These are phyloP conservation scores for Enteromius anoplus DNA, from an alignment of 2,797 vertebrate genomes.

Conservation along the genomic window DNA sequence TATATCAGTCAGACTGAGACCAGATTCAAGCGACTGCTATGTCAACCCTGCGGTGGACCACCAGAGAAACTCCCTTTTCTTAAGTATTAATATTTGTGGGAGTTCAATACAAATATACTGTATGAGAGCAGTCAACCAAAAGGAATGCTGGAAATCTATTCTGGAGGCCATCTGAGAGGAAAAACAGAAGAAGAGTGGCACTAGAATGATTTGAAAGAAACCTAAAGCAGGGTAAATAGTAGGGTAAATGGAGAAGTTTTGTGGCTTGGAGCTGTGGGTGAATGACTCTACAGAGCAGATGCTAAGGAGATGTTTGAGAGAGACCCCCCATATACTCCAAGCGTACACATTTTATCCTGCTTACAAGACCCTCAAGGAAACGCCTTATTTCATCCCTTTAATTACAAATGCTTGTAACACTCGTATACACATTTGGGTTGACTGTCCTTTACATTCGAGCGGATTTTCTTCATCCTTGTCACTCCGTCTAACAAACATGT, in stretches of 20 bases:
- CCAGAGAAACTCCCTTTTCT: slow-evolving; percentile 71
- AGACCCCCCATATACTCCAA: slow-evolving; percentile 42
- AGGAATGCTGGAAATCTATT: slow-evolving; percentile 25
- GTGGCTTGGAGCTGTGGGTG: slow-evolving; percentile 48
- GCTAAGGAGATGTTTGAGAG: slow-evolving; percentile 23
- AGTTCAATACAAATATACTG: slow-evolving; percentile 61
- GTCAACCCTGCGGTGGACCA: slow-evolving; percentile 59
- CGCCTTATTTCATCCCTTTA: slow-evolving; percentile 29
- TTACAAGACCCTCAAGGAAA: slow-evolving; percentile 22
- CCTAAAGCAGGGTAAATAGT: slow-evolving; percentile 43
- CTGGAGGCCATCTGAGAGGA: slow-evolving; percentile 47
- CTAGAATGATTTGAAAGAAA: slow-evolving; percentile 48
- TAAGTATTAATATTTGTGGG: slow-evolving; percentile 70
- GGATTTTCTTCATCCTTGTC: neutral
- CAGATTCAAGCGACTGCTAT: slow-evolving; percentile 17
- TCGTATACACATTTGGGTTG: slow-evolving; percentile 16
- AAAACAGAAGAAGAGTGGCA: slow-evolving; percentile 7
- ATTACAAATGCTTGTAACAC: slow-evolving; percentile 4
- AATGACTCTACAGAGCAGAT: slow-evolving; percentile 42
- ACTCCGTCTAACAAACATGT: slow-evolving; percentile 7
- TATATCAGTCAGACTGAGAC: slow-evolving; percentile 25
- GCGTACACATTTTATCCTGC: slow-evolving; percentile 12
- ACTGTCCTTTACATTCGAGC: slow-evolving; percentile 1
- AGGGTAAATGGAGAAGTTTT: slow-evolving; percentile 40
- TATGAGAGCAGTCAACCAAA: slow-evolving; percentile 33